A percentile compares a stretch with the other conserved stretches of the same genome.
These are phyloP conservation scores for Pygoscelis adeliae DNA, from an alignment of 2,113 vertebrate genomes.

Conservation along the genomic window DNA sequence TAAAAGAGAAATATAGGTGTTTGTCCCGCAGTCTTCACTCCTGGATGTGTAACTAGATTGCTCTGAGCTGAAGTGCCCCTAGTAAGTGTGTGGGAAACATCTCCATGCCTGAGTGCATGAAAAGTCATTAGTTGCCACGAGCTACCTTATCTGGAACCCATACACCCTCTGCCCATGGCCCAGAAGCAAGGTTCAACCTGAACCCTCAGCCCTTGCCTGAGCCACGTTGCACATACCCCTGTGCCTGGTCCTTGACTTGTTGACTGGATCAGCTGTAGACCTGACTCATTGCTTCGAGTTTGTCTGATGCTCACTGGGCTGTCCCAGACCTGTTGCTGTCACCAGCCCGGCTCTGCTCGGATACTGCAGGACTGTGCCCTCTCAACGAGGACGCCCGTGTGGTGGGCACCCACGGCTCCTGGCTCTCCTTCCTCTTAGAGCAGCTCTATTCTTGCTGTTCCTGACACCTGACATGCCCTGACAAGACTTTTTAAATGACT, in stretches of 20 bases:
- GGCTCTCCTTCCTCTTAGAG: neutral
- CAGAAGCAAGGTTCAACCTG: neutral
- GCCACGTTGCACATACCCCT: neutral
- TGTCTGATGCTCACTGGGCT: neutral
- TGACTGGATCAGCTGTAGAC: neutral
- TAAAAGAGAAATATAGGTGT: neutral
- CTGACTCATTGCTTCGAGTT: neutral
- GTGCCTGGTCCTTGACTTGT: neutral
- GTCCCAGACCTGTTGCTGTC: neutral
- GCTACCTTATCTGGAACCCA: neutral
- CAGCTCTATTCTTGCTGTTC: neutral
- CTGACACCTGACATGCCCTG: neutral
- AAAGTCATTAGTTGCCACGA: neutral
- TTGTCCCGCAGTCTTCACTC: neutral
- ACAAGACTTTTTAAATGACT: neutral
- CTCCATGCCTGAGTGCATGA: neutral
- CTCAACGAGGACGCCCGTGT: rapidly evolving
- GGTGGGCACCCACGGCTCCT: neutral
- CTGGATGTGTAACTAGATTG: neutral
- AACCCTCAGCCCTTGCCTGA: neutral
- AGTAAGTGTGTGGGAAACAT: neutral
- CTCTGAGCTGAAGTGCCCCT: neutral
- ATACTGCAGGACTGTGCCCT: neutral
- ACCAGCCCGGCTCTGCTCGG: neutral
- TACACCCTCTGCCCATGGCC: neutral